Evolutionary conservation across 2,113 vertebrate genomes (phyloP), one percentile per base, ranked within the genome.

Genomic region (Gambusia affinis): DNA sequence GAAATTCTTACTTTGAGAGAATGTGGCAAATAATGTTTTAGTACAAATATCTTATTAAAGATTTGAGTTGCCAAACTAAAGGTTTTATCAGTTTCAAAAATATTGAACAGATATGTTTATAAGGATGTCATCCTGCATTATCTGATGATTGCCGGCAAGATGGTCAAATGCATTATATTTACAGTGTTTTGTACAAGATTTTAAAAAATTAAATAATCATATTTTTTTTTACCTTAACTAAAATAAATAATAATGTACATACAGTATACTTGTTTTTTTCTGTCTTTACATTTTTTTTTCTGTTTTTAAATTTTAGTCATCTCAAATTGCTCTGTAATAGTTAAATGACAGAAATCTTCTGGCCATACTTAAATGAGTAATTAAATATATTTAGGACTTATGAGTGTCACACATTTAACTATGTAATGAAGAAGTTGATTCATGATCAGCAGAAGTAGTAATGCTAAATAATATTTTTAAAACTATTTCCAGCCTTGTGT

Each of bases 371-470:
- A 30, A 29, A 30, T 27, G 44, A 15, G 29, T 65, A 54, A 33
- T 60, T 63, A 1, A 33, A 14, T 61, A 39, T 73, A 22, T 81
- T 76, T 68, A 0, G 3, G 78, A 27, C 39, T 77, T 51, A 11
- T 29, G 60, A 60, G 64, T 61, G 37, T 78, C 73, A 57, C 17
- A 67, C 39, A 63, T 64, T 39, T 47, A 78, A 19, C 54, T 66
- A 37, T 78, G 75, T 33, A 31, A 57, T 65, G 69, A 44, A 72
- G 29, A 60, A 33, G 10, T 57, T 66, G 64, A 66, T 12, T 63
- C 15, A 17, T 60, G 15, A 47, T 6, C 4, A 47, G 15, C 14
- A 73, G 51, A 78, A 75, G 14, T 19, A 19, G 51, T 54, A 54
- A 24, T 54, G 51, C 3, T 24, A 44, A 74, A 61, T 37, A 22